phyloP scores from a whole-genome alignment of 2,888 invertebrate species.

The Drosophila anomalata region DNA sequence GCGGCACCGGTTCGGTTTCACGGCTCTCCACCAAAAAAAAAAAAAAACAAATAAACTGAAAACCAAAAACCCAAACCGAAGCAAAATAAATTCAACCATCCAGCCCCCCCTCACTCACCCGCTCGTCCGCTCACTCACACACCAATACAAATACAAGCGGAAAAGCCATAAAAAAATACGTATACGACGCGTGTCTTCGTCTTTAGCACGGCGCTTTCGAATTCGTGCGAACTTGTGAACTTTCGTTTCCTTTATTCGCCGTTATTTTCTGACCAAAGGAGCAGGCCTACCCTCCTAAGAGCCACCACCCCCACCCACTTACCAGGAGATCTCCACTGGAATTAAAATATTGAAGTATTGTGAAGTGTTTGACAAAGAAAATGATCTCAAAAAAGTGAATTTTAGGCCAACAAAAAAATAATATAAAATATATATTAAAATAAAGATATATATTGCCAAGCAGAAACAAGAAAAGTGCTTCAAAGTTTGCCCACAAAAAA shows the following conservation, averaged over 20 bases:
- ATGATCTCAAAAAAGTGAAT: conserved; percentile 16
- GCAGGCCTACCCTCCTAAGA: background rate
- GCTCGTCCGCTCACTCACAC: conserved; percentile 13
- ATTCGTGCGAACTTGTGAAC: conserved; percentile 76
- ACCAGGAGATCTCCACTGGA: background rate
- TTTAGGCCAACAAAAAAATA: conserved; percentile 1
- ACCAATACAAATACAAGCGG: conserved; percentile 26
- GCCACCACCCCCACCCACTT: background rate
- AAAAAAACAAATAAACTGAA: conserved; percentile 1
- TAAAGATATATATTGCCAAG: background rate
- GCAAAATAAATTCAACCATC: conserved; percentile 16
- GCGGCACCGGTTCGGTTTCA: conserved; percentile 82
- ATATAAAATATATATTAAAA: background rate
- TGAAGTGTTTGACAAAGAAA: conserved; percentile 18
- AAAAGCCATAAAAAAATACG: conserved; percentile 42
- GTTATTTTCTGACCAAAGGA: conserved; percentile 3
- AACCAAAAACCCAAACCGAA: conserved; percentile 29
- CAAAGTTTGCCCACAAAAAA: conserved; percentile 16
- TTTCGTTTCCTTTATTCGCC: conserved; percentile 57
- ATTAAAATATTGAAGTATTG: conserved; percentile 18
- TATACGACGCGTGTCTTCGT: conserved; percentile 70
- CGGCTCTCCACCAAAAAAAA: conserved; percentile 47
- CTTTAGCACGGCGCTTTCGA: conserved; percentile 51
- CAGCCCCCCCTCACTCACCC: conserved; percentile 15
- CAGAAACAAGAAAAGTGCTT: conserved; percentile 18